These are phyloP conservation scores for Hyperoplus immaculatus DNA, from an alignment of 2,797 vertebrate genomes.

Conservation along the genomic window DNA sequence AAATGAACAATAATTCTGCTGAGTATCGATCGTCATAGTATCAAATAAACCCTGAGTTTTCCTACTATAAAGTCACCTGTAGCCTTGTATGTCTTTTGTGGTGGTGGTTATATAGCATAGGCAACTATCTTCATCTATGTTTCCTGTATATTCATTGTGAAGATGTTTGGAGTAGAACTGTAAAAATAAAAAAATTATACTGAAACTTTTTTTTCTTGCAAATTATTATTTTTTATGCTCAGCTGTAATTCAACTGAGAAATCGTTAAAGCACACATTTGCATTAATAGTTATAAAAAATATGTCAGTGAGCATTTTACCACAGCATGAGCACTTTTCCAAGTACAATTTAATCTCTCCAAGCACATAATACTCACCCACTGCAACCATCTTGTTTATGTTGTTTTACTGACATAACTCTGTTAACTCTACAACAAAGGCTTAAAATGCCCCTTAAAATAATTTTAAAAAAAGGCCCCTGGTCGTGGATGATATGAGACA, in stretches of 20 bases:
- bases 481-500: neutral
- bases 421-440: neutral
- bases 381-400: neutral
- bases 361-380: neutral
- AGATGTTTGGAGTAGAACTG: neutral
- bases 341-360: too few relatives aligned
- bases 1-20: slow-evolving; percentile 27
- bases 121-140: neutral
- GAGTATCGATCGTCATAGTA: neutral
- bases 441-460: neutral
- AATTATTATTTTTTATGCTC: too few relatives aligned
- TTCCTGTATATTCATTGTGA: neutral
- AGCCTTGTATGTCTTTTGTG: neutral
- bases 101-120: neutral
- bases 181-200: too few relatives aligned
- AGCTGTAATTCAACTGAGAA: too few relatives aligned
- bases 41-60: neutral
- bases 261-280: too few relatives aligned
- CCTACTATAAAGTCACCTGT: neutral
- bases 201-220: too few relatives aligned
- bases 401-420: neutral
- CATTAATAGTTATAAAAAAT: too few relatives aligned
- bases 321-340: too few relatives aligned
- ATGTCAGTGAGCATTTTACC: too few relatives aligned
- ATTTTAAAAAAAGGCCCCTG: neutral